Evolutionary conservation across 2,888 invertebrate genomes (phyloP).

Genomic region (Pyrrhosoma nymphula): DNA sequence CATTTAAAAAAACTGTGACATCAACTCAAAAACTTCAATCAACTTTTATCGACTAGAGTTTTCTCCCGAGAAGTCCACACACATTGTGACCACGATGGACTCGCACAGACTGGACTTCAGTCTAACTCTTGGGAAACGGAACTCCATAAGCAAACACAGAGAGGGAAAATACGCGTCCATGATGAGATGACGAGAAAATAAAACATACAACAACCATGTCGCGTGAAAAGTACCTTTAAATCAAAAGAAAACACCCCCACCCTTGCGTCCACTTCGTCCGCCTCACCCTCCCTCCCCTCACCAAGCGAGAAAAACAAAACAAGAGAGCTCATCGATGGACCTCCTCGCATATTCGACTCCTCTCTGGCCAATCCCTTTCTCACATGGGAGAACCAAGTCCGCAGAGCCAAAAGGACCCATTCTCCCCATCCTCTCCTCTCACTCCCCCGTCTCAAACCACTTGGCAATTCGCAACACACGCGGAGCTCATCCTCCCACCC

Average conservation of each 20-base stretch:
- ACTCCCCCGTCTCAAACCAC: background rate
- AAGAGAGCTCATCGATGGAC: background rate
- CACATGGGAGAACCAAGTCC: background rate
- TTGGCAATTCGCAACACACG: slow-evolving; percentile 29
- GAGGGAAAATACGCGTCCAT: background rate
- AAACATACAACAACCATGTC: background rate
- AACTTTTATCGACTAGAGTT: too few species aligned
- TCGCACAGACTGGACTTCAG: background rate
- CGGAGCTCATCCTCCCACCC: background rate
- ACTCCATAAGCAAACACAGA: background rate
- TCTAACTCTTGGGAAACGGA: background rate
- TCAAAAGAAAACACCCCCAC: background rate
- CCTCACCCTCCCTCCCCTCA: background rate
- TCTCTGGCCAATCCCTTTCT: background rate
- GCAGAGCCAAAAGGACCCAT: background rate
- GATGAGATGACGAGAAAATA: background rate
- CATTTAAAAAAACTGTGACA: too few species aligned
- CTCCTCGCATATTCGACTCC: background rate
- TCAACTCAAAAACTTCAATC: too few species aligned
- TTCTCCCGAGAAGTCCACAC: background rate
- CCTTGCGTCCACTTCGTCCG: background rate
- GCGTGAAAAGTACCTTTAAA: background rate
- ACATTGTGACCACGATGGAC: background rate
- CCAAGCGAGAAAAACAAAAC: background rate
- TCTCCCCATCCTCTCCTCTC: background rate